Percentiles rank a stretch among this genome's conserved stretches.
phyloP scores from a whole-genome alignment of 2,797 vertebrate species.

The Vespertilio murinus region DNA sequence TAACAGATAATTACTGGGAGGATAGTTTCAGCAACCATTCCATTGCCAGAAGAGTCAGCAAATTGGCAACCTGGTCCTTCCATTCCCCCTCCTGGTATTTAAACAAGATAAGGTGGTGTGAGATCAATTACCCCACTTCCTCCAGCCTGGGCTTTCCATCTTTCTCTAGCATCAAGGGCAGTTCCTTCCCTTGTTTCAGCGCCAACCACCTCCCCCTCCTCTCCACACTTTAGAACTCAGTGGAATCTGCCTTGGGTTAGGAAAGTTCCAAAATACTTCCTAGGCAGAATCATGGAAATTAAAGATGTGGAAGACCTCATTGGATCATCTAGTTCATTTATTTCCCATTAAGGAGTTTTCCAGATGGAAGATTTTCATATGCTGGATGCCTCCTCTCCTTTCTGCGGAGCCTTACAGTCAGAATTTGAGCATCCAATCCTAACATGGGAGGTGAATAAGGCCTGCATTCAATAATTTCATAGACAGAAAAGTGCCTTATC shows the following conservation, averaged over 20 bases:
- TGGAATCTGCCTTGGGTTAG: constrained; percentile 70
- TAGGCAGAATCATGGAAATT: constrained; percentile 73
- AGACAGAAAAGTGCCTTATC: constrained; percentile 79
- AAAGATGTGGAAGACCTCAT: constrained; percentile 61
- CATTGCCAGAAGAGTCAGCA: background rate
- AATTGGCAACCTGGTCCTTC: background rate
- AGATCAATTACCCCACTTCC: background rate
- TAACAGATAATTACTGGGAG: constrained; percentile 38
- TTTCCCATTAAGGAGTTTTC: constrained; percentile 74
- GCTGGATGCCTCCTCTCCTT: constrained; percentile 60
- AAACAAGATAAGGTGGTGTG: constrained; percentile 29
- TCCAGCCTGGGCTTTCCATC: background rate
- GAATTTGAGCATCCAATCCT: constrained; percentile 55
- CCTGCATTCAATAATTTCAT: constrained; percentile 80
- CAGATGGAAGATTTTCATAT: constrained; percentile 73
- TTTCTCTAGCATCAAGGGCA: constrained; percentile 43
- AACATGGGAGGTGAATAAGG: constrained; percentile 73
- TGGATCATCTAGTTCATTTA: constrained; percentile 74
- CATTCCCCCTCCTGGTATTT: constrained; percentile 6
- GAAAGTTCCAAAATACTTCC: constrained; percentile 73
- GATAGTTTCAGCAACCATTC: background rate
- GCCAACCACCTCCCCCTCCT: background rate
- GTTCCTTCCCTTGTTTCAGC: background rate
- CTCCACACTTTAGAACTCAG: constrained; percentile 27
- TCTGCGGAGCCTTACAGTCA: constrained; percentile 65